Percentiles rank a stretch among this genome's conserved stretches.
phyloP scores from a whole-genome alignment of 1,140 invertebrate genomes.

The Brachionus asplanchnoidis region DNA sequence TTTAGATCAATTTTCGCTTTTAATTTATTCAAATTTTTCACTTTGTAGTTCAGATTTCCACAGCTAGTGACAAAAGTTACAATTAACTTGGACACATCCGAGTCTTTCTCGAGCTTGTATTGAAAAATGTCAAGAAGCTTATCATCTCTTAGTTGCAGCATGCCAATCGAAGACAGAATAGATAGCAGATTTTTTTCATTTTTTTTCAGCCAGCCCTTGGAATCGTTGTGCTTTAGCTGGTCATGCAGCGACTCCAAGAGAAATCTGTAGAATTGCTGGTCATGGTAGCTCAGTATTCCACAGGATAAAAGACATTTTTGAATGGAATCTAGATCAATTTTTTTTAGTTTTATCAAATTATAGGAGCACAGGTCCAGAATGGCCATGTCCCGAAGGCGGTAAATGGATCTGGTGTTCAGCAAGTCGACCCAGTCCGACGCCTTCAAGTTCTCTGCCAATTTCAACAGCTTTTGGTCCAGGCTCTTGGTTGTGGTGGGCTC shows the following conservation, averaged over 20 bases:
- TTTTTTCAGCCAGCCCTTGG: not conserved
- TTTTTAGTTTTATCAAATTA: conserved; percentile 8
- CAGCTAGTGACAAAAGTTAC: not conserved
- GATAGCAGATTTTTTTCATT: conserved; percentile 18
- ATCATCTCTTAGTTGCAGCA: conserved; percentile 26
- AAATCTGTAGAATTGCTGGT: conserved; percentile 29
- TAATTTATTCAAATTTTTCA: not conserved
- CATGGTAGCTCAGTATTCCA: conserved; percentile 4
- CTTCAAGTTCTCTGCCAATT: not conserved
- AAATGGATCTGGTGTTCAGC: conserved; percentile 17
- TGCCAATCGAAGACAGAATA: conserved; percentile 17
- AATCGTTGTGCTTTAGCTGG: not conserved
- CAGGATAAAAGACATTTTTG: conserved; percentile 35
- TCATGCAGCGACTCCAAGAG: not conserved
- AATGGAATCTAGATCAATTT: conserved; percentile 7
- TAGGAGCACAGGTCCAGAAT: conserved; percentile 22
- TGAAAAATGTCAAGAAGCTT: not conserved
- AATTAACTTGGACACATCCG: not conserved
- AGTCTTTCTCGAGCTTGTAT: not conserved
- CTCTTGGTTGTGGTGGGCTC: not conserved
- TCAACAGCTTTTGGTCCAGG: conserved; percentile 3
- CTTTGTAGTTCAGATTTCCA: not conserved
- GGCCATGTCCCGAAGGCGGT: not conserved
- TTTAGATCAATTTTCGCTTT: not conserved
- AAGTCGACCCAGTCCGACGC: conserved; percentile 16